Conservation (phyloP, 2,888 invertebrate species). For the Campaea margaritaria region DNA sequence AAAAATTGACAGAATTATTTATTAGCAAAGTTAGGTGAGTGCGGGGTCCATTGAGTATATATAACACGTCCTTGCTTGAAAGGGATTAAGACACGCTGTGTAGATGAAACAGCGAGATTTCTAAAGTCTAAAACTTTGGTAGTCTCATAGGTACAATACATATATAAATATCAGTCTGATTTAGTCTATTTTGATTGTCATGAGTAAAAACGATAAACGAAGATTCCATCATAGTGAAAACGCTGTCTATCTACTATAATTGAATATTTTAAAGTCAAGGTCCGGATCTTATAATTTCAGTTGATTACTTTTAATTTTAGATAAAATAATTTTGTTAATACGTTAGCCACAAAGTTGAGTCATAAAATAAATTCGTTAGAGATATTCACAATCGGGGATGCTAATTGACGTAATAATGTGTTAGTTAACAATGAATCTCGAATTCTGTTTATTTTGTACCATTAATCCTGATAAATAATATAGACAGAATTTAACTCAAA, state of each 20-base stretch:
- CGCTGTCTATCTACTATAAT: conserved; percentile 12
- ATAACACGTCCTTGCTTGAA: neutral
- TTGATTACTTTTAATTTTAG: too few species aligned
- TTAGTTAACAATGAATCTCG: too few species aligned
- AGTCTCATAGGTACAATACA: conserved; percentile 76
- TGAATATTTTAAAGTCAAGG: conserved; percentile 12
- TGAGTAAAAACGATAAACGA: conserved; percentile 34
- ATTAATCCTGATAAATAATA: neutral
- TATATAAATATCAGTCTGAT: conserved; percentile 69
- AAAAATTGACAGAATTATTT: too few species aligned
- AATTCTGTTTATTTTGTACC: neutral
- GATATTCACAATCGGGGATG: too few species aligned
- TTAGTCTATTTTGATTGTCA: conserved; percentile 44
- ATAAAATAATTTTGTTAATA: too few species aligned
- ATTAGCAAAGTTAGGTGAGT: too few species aligned
- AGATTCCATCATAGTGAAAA: conserved; percentile 21
- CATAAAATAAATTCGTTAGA: too few species aligned
- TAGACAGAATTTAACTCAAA: conserved; percentile 34
- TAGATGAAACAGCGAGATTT: conserved; percentile 33
- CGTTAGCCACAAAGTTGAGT: too few species aligned
- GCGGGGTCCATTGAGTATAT: too few species aligned
- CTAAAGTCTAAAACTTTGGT: conserved; percentile 77
- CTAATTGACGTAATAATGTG: too few species aligned
- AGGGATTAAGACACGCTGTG: conserved; percentile 2
- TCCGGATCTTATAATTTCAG: conserved; percentile 24